A percentile compares a stretch with the other conserved stretches of the same genome.
Evolutionary conservation across 1,140 invertebrate species (phyloP).

Genomic region (Drosophila gunungcola): DNA sequence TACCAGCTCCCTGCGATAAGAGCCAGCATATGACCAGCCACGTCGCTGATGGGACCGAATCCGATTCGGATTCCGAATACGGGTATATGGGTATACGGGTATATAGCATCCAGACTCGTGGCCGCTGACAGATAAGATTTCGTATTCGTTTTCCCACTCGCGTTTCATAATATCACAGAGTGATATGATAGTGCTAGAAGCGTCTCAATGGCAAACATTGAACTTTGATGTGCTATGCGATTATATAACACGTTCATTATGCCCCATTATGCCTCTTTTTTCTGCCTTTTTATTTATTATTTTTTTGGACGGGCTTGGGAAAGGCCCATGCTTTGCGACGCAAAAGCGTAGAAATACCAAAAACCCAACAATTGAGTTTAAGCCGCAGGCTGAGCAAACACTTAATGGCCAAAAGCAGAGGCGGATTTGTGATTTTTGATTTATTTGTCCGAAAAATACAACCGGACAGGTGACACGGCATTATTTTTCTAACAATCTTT

Average conservation of each 20-base stretch:
- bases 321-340: slow-evolving; percentile 30
- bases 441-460: slow-evolving; percentile 9
- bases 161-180: slow-evolving; percentile 45
- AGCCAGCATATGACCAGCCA: slow-evolving; percentile 42
- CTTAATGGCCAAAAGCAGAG: slow-evolving; percentile 13
- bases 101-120: slow-evolving; percentile 32
- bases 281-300: neutral
- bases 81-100: neutral
- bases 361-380: slow-evolving; percentile 24
- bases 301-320: slow-evolving; percentile 9
- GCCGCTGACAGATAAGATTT: slow-evolving; percentile 37
- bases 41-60: slow-evolving; percentile 33
- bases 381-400: slow-evolving; percentile 36
- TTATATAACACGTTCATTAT: slow-evolving; percentile 49
- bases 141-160: slow-evolving; percentile 30
- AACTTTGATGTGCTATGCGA: slow-evolving; percentile 41
- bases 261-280: slow-evolving; percentile 19
- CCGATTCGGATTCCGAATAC: slow-evolving; percentile 19
- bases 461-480: slow-evolving; percentile 11
- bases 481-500: slow-evolving; percentile 27
- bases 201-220: slow-evolving; percentile 50
- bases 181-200: slow-evolving; percentile 49
- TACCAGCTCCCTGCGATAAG: slow-evolving; percentile 57
- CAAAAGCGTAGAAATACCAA: slow-evolving; percentile 9
- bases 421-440: slow-evolving; percentile 23